These are phyloP conservation scores for Butorides virescens DNA, from an alignment of 2,113 vertebrate genomes.

Conservation along the genomic window DNA sequence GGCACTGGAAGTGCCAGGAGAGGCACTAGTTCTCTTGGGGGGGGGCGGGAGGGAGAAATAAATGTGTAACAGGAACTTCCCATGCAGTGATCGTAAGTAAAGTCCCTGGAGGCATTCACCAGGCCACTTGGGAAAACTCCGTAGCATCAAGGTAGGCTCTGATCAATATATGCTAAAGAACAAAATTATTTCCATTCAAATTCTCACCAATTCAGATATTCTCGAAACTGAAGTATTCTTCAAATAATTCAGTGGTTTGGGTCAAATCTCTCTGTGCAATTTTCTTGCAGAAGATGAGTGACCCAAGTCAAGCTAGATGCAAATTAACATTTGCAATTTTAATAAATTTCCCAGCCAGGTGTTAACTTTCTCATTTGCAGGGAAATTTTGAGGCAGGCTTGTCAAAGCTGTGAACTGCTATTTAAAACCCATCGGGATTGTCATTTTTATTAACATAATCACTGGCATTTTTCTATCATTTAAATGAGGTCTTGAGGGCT, in stretches of 20 bases:
- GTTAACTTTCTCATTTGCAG: conserved; percentile 40
- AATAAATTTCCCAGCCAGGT: conserved; percentile 29
- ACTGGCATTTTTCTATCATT: conserved; percentile 17
- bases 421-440: background rate
- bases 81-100: background rate
- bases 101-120: background rate
- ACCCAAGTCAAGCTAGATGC: conserved; percentile 8
- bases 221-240: background rate
- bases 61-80: background rate
- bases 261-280: background rate
- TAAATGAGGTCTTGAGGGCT: background rate
- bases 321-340: conserved; percentile 38
- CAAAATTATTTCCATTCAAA: background rate
- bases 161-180: background rate
- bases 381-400: conserved; percentile 3
- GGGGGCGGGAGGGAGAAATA: background rate
- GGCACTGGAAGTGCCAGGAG: background rate
- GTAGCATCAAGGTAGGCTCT: background rate
- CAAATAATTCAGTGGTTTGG: background rate
- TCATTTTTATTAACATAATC: conserved; percentile 29
- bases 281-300: background rate
- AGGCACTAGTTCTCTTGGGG: background rate
- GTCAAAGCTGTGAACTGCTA: background rate
- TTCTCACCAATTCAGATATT: background rate
- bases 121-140: background rate